phyloP scores from a whole-genome alignment of 1,140 invertebrate genomes.

The Dendroctonus valens region DNA sequence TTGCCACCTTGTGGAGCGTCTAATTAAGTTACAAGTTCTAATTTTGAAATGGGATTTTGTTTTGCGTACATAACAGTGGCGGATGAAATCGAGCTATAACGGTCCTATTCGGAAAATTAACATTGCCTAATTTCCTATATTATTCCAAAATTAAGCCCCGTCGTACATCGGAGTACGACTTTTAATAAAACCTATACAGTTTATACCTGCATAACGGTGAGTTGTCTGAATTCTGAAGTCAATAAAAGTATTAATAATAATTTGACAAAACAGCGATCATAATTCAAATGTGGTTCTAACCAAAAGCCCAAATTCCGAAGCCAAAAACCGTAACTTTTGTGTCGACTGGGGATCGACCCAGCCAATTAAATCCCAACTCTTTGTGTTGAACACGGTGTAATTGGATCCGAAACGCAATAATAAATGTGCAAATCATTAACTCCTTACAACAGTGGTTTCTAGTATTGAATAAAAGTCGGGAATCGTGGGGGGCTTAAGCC shows the following conservation, averaged over 20 bases:
- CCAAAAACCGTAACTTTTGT: neutral
- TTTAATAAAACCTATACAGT: too few species aligned
- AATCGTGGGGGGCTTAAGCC: constrained; percentile 15
- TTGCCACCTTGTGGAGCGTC: constrained; percentile 3
- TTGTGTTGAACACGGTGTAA: constrained; percentile 17
- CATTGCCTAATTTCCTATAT: too few species aligned
- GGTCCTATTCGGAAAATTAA: too few species aligned
- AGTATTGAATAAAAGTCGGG: constrained; percentile 28
- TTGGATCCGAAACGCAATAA: constrained; percentile 19
- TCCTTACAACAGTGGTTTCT: constrained; percentile 28
- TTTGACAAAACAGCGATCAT: too few species aligned
- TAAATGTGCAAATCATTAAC: constrained; percentile 30
- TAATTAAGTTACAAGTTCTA: constrained; percentile 20
- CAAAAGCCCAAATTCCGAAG: neutral
- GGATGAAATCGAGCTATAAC: too few species aligned
- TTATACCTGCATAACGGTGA: too few species aligned
- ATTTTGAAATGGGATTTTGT: neutral
- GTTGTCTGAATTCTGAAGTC: too few species aligned
- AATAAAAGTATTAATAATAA: too few species aligned
- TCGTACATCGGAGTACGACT: too few species aligned
- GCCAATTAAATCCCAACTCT: constrained; percentile 24
- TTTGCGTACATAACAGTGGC: neutral
- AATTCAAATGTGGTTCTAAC: too few species aligned
- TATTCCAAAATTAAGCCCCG: too few species aligned
- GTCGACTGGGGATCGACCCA: constrained; percentile 1